Percentiles rank a stretch among this genome's conserved stretches.
phyloP scores from a whole-genome alignment of 2,113 vertebrate species.

The Pavo muticus region DNA sequence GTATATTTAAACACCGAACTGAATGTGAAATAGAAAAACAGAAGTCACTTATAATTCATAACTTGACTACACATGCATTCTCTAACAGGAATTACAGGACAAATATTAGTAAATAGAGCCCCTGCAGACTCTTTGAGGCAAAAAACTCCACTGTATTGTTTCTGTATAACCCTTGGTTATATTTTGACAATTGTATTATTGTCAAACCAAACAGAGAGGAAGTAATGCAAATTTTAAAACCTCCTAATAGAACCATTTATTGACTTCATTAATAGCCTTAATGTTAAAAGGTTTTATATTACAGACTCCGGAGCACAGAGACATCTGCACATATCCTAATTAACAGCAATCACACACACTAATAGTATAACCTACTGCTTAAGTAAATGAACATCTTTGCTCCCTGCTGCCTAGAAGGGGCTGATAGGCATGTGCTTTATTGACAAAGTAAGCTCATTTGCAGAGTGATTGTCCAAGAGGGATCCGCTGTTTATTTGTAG shows the following conservation, averaged over 20 bases:
- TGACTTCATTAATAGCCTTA: slow-evolving; percentile 81
- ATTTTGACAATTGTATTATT: not conserved
- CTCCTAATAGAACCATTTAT: slow-evolving; percentile 65
- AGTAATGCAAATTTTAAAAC: not conserved
- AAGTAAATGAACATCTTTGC: slow-evolving; percentile 87
- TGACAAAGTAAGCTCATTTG: slow-evolving; percentile 86
- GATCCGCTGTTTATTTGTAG: slow-evolving; percentile 85
- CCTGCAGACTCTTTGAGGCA: not conserved
- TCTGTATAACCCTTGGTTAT: not conserved
- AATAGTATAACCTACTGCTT: slow-evolving; percentile 87
- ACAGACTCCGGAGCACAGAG: slow-evolving; percentile 72
- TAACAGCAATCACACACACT: slow-evolving; percentile 85
- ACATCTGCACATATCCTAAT: slow-evolving; percentile 80
- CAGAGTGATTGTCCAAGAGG: slow-evolving; percentile 85
- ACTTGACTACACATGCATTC: not conserved
- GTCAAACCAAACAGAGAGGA: slow-evolving; percentile 26
- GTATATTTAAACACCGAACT: not conserved
- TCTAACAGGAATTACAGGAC: not conserved
- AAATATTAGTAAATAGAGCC: not conserved
- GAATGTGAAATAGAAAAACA: not conserved
- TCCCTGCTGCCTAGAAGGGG: slow-evolving; percentile 81
- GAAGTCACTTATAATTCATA: not conserved
- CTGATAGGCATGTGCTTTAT: slow-evolving; percentile 84
- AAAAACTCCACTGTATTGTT: not conserved
- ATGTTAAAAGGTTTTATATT: slow-evolving; percentile 75